A percentile compares a stretch with the other conserved stretches of the same genome.
Evolutionary conservation across 2,797 vertebrate species (phyloP).

Genomic region (Tympanoctomys barrerae): DNA sequence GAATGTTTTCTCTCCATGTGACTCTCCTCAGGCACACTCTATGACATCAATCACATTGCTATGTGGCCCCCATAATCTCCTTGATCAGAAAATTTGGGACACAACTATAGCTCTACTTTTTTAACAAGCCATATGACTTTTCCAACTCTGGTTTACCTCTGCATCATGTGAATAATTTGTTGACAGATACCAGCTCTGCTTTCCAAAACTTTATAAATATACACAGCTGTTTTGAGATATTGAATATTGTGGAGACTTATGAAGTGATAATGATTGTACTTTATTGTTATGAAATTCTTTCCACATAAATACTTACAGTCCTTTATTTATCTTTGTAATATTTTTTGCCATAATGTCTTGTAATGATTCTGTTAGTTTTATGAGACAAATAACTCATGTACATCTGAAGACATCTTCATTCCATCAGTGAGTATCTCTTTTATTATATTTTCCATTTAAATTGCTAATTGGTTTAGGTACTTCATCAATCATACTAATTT

Average conservation of each 20-base stretch:
- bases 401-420: constrained; percentile 47
- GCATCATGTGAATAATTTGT: neutral
- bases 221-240: neutral
- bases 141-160: constrained; percentile 12
- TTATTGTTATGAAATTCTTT: constrained; percentile 12
- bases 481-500: constrained; percentile 6
- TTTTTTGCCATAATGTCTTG: neutral
- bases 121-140: neutral
- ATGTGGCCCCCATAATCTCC: too few relatives aligned
- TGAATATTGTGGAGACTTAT: constrained; percentile 19
- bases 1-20: too few relatives aligned
- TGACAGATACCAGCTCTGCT: neutral
- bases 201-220: constrained; percentile 44
- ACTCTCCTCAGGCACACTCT: too few relatives aligned
- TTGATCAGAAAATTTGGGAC: too few relatives aligned
- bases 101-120: neutral
- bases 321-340: constrained; percentile 59
- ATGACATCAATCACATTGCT: too few relatives aligned
- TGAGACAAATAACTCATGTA: constrained; percentile 17
- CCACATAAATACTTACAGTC: neutral
- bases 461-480: neutral
- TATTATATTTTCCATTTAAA: constrained; percentile 35
- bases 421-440: constrained; percentile 24
- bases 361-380: constrained; percentile 36
- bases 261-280: constrained; percentile 39